Base-by-base conservation (phyloP, 1,140 invertebrate species). In the Papilio aristodemus region DNA sequence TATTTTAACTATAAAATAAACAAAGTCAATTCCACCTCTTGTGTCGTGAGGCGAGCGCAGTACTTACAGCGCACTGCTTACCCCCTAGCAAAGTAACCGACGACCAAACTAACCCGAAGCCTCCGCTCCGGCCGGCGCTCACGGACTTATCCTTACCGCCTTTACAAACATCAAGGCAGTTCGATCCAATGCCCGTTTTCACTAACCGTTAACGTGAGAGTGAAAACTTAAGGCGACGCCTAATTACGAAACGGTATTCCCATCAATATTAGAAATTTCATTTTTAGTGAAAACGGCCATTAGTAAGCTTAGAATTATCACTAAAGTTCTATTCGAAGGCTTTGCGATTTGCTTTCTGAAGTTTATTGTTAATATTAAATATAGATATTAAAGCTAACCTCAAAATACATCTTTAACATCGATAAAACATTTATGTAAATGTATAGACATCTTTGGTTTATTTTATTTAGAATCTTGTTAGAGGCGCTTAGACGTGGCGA, bases 1-100 rank as follows among this genome's bases (percentile, higher is more conserved):
- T 84, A 85, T 87, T 86, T 54, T 81, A 82, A 86, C 64, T 82
- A 83, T 89, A 85, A 90, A 84, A 87, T 81, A 87, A 90, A 86
- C 76, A 75, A 87, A 78, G 83, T 86, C 79, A 87, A 87, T 85
- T 86, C 82, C 81, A 32, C 82, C 79, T 78, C 79, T 73, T 70
- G 69, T 67, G 38, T 43, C 36, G 59, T 78, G 74, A 75, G 75
- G 71, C 71, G 66, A 63, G 64, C 71, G 57, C 79, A 43, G 57
- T 77, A 80, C 77, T 75, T 72, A 72, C 67, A 63, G 63, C 71
- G 57, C 78, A 41, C 69, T 77, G 79, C 77, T 74, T 72, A 71
- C 67, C 27, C 68, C 71, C 73, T 79, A 75, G 67, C 13, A 60
- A 32, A 57, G 41, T 22, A 41, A 67, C 70, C 58, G 66, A 68